Conservation (phyloP, 2,113 vertebrate species). For the Galbula dea region DNA sequence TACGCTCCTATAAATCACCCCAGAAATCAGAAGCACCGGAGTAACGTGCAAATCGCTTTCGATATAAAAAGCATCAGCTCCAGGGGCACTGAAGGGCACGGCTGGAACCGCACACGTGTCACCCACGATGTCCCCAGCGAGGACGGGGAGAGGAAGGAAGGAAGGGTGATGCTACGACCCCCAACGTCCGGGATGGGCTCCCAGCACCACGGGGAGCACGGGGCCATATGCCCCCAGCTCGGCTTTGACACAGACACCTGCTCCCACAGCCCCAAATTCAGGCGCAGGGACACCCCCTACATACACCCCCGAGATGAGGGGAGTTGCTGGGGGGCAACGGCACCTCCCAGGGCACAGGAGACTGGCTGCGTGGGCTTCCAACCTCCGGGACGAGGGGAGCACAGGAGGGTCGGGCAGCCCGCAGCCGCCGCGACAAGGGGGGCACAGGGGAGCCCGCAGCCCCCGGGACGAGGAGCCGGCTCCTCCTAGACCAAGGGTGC, state of each 20-base stretch:
- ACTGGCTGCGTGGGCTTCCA: not conserved
- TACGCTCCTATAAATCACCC: not conserved
- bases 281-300: not conserved
- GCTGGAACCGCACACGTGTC: constrained; percentile 12
- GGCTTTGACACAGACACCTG: not conserved
- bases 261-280: fast-evolving
- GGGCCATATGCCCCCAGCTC: not conserved
- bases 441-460: not conserved
- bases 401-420: too few species aligned
- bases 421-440: not conserved
- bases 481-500: not conserved
- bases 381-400: not conserved
- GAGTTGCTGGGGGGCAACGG: not conserved
- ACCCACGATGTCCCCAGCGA: not conserved
- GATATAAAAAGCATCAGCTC: not conserved
- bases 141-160: not conserved
- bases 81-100: not conserved
- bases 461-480: not conserved
- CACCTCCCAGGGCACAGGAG: not conserved
- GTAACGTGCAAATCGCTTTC: not conserved
- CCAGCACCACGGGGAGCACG: not conserved
- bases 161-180: not conserved
- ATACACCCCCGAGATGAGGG: fast-evolving
- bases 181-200: not conserved
- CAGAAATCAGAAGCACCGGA: not conserved